Percentiles rank a stretch among this genome's conserved stretches.
These are phyloP conservation scores for Halcyon malimbica DNA, from an alignment of 2,113 vertebrate species.

Conservation along the genomic window DNA sequence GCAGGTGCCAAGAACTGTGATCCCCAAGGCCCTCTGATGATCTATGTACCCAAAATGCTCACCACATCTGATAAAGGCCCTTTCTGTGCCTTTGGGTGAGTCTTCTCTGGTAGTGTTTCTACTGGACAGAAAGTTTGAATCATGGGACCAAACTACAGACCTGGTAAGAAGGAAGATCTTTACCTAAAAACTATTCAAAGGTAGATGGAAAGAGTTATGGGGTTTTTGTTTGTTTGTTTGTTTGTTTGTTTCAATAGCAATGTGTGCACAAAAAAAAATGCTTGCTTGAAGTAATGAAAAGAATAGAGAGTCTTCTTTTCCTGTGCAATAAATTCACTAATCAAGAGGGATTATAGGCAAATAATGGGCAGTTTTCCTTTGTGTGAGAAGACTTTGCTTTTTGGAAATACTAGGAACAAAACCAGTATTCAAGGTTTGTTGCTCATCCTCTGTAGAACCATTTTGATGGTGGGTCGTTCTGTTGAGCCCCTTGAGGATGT, in stretches of 20 bases:
- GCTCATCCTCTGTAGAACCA: constrained; percentile 58
- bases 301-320: not conserved
- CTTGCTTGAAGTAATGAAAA: not conserved
- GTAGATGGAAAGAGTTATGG: not conserved
- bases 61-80: constrained; percentile 69
- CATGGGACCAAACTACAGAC: constrained; percentile 73
- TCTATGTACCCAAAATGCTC: constrained; percentile 75
- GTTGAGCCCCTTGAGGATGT: constrained; percentile 76
- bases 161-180: constrained; percentile 75
- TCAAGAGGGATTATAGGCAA: not conserved
- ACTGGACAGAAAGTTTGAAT: constrained; percentile 71
- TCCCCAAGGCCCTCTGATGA: constrained; percentile 71
- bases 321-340: not conserved
- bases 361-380: not conserved
- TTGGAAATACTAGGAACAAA: not conserved
- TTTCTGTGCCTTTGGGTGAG: constrained; percentile 71
- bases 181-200: constrained; percentile 75
- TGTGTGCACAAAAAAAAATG: not conserved
- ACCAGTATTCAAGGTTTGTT: not conserved
- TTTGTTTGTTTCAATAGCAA: not conserved
- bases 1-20: constrained; percentile 74
- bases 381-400: not conserved
- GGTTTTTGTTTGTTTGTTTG: not conserved
- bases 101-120: constrained; percentile 71
- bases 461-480: constrained; percentile 76